Conservation (phyloP, 2,888 invertebrate genomes). For the Diloba caeruleocephala region DNA sequence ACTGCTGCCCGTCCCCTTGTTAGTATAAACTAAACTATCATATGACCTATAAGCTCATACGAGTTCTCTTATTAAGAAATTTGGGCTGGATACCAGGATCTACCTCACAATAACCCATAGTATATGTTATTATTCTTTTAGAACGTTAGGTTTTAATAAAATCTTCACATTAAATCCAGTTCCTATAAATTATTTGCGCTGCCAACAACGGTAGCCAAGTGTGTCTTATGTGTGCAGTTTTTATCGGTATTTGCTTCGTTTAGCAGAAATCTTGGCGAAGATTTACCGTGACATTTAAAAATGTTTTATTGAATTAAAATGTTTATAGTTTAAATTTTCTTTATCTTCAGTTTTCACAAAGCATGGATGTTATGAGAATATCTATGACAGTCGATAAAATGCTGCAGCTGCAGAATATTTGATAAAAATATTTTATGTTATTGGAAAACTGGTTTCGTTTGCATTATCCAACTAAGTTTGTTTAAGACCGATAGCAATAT, state of each 20-base stretch:
- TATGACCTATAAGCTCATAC: too few relatives aligned
- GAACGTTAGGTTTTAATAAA: conserved; percentile 23
- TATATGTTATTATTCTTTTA: conserved; percentile 15
- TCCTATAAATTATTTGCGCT: conserved; percentile 35
- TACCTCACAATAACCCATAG: conserved; percentile 23
- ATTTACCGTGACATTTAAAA: conserved; percentile 31
- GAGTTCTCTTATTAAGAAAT: too few relatives aligned
- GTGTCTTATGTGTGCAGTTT: conserved; percentile 53
- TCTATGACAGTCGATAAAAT: too few relatives aligned
- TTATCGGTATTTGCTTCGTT: conserved; percentile 60
- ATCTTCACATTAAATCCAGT: conserved; percentile 34
- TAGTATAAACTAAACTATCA: too few relatives aligned
- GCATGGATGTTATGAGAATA: background rate
- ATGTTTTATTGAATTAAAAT: conserved; percentile 21
- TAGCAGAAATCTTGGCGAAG: conserved; percentile 49
- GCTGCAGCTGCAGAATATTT: too few relatives aligned
- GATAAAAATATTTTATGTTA: too few relatives aligned
- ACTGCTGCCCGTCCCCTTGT: too few relatives aligned
- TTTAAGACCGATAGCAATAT: too few relatives aligned
- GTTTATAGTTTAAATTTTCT: conserved; percentile 2
- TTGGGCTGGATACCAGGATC: conserved; percentile 21
- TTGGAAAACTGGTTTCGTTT: too few relatives aligned
- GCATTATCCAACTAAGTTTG: too few relatives aligned
- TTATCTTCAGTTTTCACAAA: background rate
- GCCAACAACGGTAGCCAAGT: conserved; percentile 42